Evolutionary conservation across 2,797 vertebrate genomes (phyloP), one percentile per base, ranked within the genome.

Genomic region (Cichlasoma orientale): DNA sequence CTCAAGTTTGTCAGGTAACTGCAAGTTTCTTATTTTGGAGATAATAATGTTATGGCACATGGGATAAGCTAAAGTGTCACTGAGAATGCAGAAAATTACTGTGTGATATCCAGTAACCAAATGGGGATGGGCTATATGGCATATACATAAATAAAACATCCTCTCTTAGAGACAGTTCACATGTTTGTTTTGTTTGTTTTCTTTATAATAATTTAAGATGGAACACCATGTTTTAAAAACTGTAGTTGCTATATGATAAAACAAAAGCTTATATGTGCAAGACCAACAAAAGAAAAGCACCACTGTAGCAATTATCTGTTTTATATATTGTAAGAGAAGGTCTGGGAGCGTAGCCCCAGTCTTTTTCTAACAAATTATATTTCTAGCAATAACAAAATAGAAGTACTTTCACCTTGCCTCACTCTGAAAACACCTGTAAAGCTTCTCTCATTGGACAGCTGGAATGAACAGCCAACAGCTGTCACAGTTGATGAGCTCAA

Each of bases 1-100:
- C 98, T 99, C 80, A 95, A 95, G 50, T 99, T 96, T 78, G 97
- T 99, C 74, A 98, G 97, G 98, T 99, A 90, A 41, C 18, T 18
- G 10, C n/a, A 58, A 7, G 21, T 68, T 80, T 74, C 5, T 23
- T n/a, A 7, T 6, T 38, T 10, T 71, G 21, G 36, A 56, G 47
- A 50, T 19, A 29, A 50, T 50, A 27, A 1, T 7, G 47, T 68
- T 29, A 47, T 50, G 16, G 38, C 16, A 13, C 5, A 23, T 53
- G n/a, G 29, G 68, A 53, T 54, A 36, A 70, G 50, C 27, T 54
- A 2, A 36, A 53, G 29, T 23, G 25, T 19, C 23, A 7, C 11
- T 68, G 25, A 68, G 41, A 68, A 50, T n/a, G 63, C 33, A 27
- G 36, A 25, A 56, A 27, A 41, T 31, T 8, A 27, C 7, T 57